A percentile compares a stretch with the other conserved stretches of the same genome.
These are phyloP conservation scores for Cylindroiulus punctatus DNA, from an alignment of 2,888 invertebrate genomes.

Conservation along the genomic window DNA sequence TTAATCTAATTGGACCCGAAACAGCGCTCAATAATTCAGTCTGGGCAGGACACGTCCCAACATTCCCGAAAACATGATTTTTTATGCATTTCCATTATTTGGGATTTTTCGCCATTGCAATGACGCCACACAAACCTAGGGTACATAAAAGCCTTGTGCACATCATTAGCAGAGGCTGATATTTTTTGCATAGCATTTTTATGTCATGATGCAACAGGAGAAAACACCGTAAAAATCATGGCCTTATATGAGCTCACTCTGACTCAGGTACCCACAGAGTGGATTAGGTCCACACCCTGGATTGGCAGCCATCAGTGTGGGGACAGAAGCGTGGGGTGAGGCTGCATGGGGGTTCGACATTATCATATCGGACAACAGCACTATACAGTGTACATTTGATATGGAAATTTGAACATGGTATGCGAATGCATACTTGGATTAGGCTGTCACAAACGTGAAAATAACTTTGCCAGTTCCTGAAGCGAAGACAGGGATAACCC, in stretches of 20 bases:
- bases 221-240: slow-evolving; percentile 31
- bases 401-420: too few relatives aligned
- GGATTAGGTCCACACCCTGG: slow-evolving; percentile 36
- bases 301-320: not conserved
- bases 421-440: too few relatives aligned
- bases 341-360: not conserved
- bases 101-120: slow-evolving; percentile 40
- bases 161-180: not conserved
- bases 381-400: too few relatives aligned
- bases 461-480: too few relatives aligned
- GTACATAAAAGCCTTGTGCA: not conserved
- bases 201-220: slow-evolving; percentile 6
- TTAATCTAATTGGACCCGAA: slow-evolving; percentile 27
- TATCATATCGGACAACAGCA: not conserved
- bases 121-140: not conserved
- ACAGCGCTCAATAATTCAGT: slow-evolving; percentile 6
- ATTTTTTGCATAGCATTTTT: not conserved
- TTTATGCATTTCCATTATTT: not conserved
- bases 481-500: too few relatives aligned
- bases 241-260: slow-evolving; percentile 36
- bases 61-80: slow-evolving; percentile 27
- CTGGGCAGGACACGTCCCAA: slow-evolving; percentile 6
- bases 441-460: too few relatives aligned
- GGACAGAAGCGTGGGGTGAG: not conserved
- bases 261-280: not conserved